Percentiles rank a stretch among this genome's conserved stretches.
Conservation (phyloP, 2,113 vertebrate genomes). For the Ophiodon elongatus region DNA sequence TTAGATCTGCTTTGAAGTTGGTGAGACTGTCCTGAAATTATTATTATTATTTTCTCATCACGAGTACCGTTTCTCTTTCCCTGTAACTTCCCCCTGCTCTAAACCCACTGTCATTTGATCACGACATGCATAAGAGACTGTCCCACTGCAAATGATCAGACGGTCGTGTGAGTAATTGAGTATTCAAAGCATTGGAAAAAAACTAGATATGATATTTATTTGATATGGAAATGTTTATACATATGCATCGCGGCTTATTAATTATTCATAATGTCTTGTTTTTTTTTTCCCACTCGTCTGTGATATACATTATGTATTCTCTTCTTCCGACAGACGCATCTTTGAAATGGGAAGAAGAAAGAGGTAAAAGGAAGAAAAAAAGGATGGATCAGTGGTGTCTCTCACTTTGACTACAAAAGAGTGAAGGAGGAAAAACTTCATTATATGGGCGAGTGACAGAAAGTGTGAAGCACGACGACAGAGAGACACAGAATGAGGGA, state of each 20-base stretch:
- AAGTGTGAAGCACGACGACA: conserved; percentile 55
- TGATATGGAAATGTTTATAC: conserved; percentile 84
- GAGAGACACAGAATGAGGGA: conserved; percentile 42
- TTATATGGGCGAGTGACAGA: conserved; percentile 72
- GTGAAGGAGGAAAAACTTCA: conserved; percentile 75
- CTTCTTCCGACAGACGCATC: conserved; percentile 65
- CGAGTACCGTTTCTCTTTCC: neutral
- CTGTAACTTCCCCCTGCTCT: neutral
- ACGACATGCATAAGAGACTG: conserved; percentile 34
- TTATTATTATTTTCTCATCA: conserved; percentile 1
- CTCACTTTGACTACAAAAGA: conserved; percentile 77
- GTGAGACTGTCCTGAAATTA: neutral
- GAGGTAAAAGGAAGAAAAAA: conserved; percentile 45
- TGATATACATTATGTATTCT: conserved; percentile 83
- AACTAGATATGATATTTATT: conserved; percentile 79
- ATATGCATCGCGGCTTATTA: conserved; percentile 77
- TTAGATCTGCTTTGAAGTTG: conserved; percentile 30
- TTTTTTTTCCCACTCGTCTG: conserved; percentile 62
- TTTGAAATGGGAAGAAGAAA: conserved; percentile 74
- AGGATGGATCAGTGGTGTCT: conserved; percentile 70
- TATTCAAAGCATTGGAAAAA: conserved; percentile 61
- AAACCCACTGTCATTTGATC: conserved; percentile 57
- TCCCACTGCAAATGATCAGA: conserved; percentile 58
- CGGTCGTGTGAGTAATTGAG: conserved; percentile 59
- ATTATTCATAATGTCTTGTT: conserved; percentile 84